Percentiles rank a stretch among this genome's conserved stretches.
phyloP scores from a whole-genome alignment of 2,113 vertebrate genomes.

The Dicrurus megarhynchus region DNA sequence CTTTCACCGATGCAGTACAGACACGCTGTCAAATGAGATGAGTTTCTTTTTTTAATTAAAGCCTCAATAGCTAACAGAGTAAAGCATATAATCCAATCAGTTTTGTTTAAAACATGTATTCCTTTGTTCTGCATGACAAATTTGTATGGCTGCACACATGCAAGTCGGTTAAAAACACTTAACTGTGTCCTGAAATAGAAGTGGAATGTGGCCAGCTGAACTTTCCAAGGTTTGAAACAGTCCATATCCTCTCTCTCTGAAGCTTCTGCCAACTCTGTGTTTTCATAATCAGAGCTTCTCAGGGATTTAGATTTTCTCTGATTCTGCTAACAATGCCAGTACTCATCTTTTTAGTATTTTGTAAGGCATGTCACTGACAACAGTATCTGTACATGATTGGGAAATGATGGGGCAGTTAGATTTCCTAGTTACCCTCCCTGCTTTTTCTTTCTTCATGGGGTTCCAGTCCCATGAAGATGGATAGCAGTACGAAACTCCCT shows the following conservation, averaged over 20 bases:
- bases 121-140: constrained; percentile 51
- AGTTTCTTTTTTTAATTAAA: constrained; percentile 10
- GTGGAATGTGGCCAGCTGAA: constrained; percentile 40
- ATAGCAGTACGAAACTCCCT: not conserved
- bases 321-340: constrained; percentile 4
- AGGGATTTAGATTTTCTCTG: constrained; percentile 44
- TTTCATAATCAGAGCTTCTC: constrained; percentile 57
- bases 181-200: constrained; percentile 53
- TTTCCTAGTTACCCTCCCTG: not conserved
- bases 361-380: not conserved
- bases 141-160: not conserved
- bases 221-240: constrained; percentile 57
- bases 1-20: not conserved
- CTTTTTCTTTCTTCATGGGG: not conserved
- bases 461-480: fast-evolving
- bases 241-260: constrained; percentile 63
- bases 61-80: not conserved
- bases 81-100: constrained; percentile 25
- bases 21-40: not conserved
- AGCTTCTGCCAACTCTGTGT: constrained; percentile 54
- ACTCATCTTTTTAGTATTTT: not conserved
- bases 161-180: constrained; percentile 53
- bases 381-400: not conserved
- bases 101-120: constrained; percentile 47
- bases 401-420: not conserved